Percentiles rank a stretch among this genome's conserved stretches.
Evolutionary conservation across 2,888 invertebrate species (phyloP).

Genomic region (Clepsis dumicolana): DNA sequence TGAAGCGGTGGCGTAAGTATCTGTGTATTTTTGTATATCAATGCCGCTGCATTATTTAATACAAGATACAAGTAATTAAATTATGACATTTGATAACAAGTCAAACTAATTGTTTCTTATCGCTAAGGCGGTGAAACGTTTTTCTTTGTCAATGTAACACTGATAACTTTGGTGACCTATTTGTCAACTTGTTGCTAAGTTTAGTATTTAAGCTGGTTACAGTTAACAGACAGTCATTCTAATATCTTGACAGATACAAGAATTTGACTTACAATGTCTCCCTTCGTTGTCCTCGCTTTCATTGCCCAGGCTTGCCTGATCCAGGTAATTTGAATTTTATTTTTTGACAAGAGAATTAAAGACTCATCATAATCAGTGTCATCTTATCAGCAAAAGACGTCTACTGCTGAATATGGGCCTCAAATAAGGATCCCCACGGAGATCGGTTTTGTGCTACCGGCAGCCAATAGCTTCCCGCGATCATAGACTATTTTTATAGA

Average conservation of each 20-base stretch:
- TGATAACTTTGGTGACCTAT: not conserved
- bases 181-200: too few relatives aligned
- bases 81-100: not conserved
- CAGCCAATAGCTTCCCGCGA: too few relatives aligned
- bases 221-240: constrained; percentile 5
- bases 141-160: not conserved
- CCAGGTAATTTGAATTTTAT: constrained; percentile 22
- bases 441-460: too few relatives aligned
- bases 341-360: not conserved
- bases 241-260: not conserved
- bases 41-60: too few relatives aligned
- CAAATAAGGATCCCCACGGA: too few relatives aligned
- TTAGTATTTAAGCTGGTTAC: too few relatives aligned
- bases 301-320: constrained; percentile 24
- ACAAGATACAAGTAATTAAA: not conserved
- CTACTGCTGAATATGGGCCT: too few relatives aligned
- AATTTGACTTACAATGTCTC: constrained; percentile 17
- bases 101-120: not conserved
- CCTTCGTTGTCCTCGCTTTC: constrained; percentile 11
- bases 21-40: too few relatives aligned
- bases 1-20: too few relatives aligned
- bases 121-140: not conserved
- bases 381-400: too few relatives aligned
- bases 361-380: too few relatives aligned
- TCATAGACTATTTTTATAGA: too few relatives aligned